Evolutionary conservation across 2,113 vertebrate species (phyloP).

Genomic region (Cyphomyrus plagiostoma): DNA sequence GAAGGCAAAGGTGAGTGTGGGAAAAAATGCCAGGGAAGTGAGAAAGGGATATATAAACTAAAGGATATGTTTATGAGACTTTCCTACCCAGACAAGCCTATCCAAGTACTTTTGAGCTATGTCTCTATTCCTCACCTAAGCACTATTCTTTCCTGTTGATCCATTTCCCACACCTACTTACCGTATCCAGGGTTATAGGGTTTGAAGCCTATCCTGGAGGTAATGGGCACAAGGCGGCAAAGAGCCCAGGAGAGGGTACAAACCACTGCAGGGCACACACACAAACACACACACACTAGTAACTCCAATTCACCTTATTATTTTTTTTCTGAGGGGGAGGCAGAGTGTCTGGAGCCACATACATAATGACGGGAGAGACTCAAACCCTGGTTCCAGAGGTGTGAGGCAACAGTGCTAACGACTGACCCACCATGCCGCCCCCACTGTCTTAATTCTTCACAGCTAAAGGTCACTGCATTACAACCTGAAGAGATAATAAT

Average conservation of each 20-base stretch:
- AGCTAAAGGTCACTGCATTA: neutral
- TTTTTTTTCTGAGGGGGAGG: neutral
- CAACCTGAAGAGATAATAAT: neutral
- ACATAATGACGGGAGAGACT: neutral
- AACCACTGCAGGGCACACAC: neutral
- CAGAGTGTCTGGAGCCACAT: neutral
- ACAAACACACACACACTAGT: neutral
- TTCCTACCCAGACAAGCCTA: neutral
- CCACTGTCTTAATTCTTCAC: neutral
- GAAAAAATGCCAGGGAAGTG: neutral
- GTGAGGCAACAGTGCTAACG: neutral
- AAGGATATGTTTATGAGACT: neutral
- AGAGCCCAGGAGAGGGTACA: neutral
- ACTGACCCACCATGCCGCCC: neutral
- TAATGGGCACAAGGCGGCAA: neutral
- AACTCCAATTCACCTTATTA: neutral
- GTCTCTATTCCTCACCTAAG: neutral
- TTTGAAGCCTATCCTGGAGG: neutral
- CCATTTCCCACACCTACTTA: neutral
- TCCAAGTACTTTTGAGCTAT: neutral
- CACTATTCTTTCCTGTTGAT: neutral
- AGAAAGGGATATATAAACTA: neutral
- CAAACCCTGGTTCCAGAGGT: neutral
- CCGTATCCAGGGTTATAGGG: neutral
- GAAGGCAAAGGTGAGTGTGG: neutral